phyloP scores from a whole-genome alignment of 2,113 vertebrate genomes.

The Syngnathus typhle region DNA sequence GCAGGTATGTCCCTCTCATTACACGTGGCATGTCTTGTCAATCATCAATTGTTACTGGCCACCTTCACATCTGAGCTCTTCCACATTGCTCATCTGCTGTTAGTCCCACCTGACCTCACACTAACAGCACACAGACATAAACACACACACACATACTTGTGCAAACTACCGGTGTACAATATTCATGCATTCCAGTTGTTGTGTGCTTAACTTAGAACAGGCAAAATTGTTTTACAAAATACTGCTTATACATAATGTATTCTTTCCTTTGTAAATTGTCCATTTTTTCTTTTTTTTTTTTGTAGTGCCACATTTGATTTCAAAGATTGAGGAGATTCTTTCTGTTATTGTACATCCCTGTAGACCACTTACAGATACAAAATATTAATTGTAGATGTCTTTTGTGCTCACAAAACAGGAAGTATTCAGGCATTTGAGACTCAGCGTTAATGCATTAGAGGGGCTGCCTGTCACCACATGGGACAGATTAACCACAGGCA shows the following conservation, averaged over 20 bases:
- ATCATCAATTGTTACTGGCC: constrained; percentile 55
- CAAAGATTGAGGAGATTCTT: background rate
- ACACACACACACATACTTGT: constrained; percentile 10
- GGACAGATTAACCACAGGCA: constrained; percentile 64
- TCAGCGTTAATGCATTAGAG: constrained; percentile 19
- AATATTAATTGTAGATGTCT: constrained; percentile 16
- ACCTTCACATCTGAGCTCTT: constrained; percentile 61
- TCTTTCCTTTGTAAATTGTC: constrained; percentile 22
- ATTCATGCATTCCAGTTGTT: constrained; percentile 55
- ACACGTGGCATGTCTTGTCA: constrained; percentile 63
- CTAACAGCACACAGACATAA: constrained; percentile 17
- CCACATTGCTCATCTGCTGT: constrained; percentile 67
- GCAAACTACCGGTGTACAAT: constrained; percentile 31
- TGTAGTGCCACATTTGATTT: constrained; percentile 9
- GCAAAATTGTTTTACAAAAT: constrained; percentile 54
- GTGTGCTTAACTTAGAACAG: constrained; percentile 42
- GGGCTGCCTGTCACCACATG: constrained; percentile 37
- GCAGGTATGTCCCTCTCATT: constrained; percentile 62
- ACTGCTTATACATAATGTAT: constrained; percentile 52
- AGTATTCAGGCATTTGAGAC: constrained; percentile 38
- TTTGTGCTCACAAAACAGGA: constrained; percentile 46
- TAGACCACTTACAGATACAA: background rate
- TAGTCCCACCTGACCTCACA: constrained; percentile 58
- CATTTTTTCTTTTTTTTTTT: constrained; percentile 24
- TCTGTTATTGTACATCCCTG: background rate